Base-by-base conservation (phyloP, 2,888 invertebrate genomes). In the Mystacides longicornis region DNA sequence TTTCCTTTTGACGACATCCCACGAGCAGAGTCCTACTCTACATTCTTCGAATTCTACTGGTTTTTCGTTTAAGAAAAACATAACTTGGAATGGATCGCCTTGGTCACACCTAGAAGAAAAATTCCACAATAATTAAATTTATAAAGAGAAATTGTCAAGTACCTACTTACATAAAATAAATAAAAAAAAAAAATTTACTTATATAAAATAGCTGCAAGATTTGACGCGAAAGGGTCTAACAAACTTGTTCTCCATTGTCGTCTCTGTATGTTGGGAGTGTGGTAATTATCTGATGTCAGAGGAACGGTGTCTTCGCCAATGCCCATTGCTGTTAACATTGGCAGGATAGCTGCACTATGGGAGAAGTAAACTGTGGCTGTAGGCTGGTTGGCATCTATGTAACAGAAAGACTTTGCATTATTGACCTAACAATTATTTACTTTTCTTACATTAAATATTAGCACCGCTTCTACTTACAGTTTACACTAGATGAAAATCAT, bases 21-120 rank as follows among this genome's bases (percentile, higher is more conserved):
- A 89, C 61, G 84, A 82, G 71, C 91, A 91, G 1, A 90, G 79
- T 0, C 89, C 90, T 0, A 86, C 87, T 7, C 82, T 75, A 66
- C 91, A 91, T 52, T 82, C 85, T 1, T 83, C 80, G 42, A 86
- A 69, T 53, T 81, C 71, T 49, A 90, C 77, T 0, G 85, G 82
- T 46, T 80, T 78, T 67, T 89, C 89, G 65, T 87, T 86, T 58
- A 87, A 75, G 62, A 86, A 80, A 71, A 89, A 87, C 64, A 87
- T 77, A 0, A 81, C 81, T 65, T 80, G 79, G 67, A 80, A 74
- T 54, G 73, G 72, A 47, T 80, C 74, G 1, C 62, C 63, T 51
- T 63, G 65, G 59, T 75, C 72, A 67, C 85, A 85, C 64, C 84
- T 85, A 72, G 3, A 68, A 68, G 20, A 61, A 48, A 19, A 18